Conservation (phyloP, 1,140 invertebrate genomes). For the Meloidogyne hapla region DNA sequence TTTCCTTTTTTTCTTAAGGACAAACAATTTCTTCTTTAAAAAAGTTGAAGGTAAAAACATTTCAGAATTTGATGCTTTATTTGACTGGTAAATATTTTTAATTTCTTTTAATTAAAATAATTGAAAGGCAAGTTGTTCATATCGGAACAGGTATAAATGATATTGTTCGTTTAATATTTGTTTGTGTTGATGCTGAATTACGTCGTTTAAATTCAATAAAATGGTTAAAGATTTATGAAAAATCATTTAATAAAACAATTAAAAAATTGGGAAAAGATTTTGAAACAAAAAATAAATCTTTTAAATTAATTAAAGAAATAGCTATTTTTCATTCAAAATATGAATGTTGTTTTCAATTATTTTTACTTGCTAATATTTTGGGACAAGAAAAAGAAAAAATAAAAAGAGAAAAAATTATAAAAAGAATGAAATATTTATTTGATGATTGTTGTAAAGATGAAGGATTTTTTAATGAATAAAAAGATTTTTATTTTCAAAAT, state of each 20-base stretch:
- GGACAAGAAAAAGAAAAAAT: background rate
- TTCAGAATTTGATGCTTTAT: slow-evolving; percentile 10
- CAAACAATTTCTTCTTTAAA: slow-evolving; percentile 25
- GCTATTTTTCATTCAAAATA: slow-evolving; percentile 8
- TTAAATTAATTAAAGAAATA: slow-evolving; percentile 21
- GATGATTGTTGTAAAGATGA: slow-evolving; percentile 10
- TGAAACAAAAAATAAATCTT: background rate
- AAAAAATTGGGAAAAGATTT: background rate
- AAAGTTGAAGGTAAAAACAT: background rate
- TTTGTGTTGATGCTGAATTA: slow-evolving; percentile 19
- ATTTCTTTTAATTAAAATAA: background rate
- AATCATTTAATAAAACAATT: slow-evolving; percentile 9
- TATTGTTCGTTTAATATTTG: slow-evolving; percentile 24
- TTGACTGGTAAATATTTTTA: slow-evolving; percentile 21
- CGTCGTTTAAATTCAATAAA: slow-evolving; percentile 10
- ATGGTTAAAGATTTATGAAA: slow-evolving; percentile 14
- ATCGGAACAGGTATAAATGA: slow-evolving; percentile 19
- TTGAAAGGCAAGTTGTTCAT: slow-evolving; percentile 1
- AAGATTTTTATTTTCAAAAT: background rate
- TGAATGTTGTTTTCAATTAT: slow-evolving; percentile 22
- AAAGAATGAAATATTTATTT: slow-evolving; percentile 13
- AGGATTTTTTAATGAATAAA: background rate
- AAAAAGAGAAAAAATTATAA: slow-evolving; percentile 12
- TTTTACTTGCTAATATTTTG: slow-evolving; percentile 23
- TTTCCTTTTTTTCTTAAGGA: slow-evolving; percentile 13